Evolutionary conservation across 2,888 invertebrate species (phyloP).

Genomic region (Parnassius mnemosyne): DNA sequence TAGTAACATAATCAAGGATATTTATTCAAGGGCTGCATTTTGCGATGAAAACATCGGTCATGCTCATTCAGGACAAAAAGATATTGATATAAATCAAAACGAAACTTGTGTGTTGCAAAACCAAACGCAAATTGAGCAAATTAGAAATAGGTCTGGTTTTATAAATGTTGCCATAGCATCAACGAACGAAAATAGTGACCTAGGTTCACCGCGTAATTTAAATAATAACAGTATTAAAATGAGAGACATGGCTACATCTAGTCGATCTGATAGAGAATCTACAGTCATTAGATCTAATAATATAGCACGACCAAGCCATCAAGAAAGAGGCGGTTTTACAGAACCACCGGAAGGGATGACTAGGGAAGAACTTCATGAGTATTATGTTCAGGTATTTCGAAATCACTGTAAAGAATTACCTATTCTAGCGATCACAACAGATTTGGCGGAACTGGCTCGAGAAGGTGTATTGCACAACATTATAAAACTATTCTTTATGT

Average conservation of each 20-base stretch:
- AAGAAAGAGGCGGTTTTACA: not conserved
- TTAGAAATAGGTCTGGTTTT: conserved; percentile 6
- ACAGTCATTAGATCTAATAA: not conserved
- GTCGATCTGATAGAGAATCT: not conserved
- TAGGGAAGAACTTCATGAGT: conserved; percentile 16
- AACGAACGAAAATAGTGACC: not conserved
- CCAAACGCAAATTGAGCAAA: not conserved
- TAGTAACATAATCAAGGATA: conserved; percentile 15
- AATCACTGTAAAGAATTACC: conserved; percentile 21
- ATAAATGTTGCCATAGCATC: conserved; percentile 19
- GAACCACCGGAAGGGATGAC: conserved; percentile 8
- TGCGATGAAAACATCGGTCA: conserved; percentile 15
- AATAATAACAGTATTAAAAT: not conserved
- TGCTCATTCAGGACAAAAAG: conserved; percentile 4
- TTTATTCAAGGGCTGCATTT: conserved; percentile 15
- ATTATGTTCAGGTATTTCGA: conserved; percentile 20
- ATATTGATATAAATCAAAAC: not conserved
- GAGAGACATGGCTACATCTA: not conserved
- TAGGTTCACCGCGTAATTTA: not conserved
- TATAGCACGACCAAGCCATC: conserved; percentile 3
- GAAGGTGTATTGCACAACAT: conserved; percentile 21
- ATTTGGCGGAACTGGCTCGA: conserved; percentile 19
- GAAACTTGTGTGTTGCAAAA: not conserved
- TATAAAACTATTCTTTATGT: conserved; percentile 18
- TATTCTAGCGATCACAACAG: conserved; percentile 19